These are phyloP conservation scores for Leptestheria dahalacensis DNA, from an alignment of 1,140 invertebrate genomes.

Conservation along the genomic window DNA sequence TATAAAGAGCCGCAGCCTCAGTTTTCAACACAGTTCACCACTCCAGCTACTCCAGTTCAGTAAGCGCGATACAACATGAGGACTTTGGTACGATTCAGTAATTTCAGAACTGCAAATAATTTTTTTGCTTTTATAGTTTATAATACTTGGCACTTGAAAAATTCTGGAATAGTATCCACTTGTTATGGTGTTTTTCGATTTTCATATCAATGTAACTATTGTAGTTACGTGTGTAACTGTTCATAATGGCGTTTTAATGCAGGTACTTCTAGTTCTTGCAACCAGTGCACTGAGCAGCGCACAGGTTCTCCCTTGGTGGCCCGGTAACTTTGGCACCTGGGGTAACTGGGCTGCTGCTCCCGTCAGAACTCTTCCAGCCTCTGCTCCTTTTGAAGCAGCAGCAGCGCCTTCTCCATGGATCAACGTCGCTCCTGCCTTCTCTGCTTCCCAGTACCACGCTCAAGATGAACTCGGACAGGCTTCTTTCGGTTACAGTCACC, in stretches of 20 bases:
- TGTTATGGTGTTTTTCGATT: conserved; percentile 20
- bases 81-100: neutral
- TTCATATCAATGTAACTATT: no score
- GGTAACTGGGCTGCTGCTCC: neutral
- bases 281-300: conserved; percentile 21
- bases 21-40: neutral
- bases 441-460: conserved; percentile 20
- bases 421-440: conserved; percentile 4
- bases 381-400: neutral
- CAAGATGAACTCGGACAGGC: conserved; percentile 22
- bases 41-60: neutral
- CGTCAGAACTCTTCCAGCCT: neutral
- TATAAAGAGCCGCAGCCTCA: neutral
- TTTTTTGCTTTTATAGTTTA: no score
- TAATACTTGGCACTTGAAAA: neutral
- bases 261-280: no score
- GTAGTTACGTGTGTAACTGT: no score
- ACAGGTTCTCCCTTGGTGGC: neutral
- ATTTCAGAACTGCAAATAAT: no score
- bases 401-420: neutral
- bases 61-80: neutral
- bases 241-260: no score
- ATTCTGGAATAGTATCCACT: no score
- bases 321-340: neutral
- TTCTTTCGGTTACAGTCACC: conserved; percentile 20